Conservation (phyloP, 2,888 invertebrate species). For the Eristalis tenax region DNA sequence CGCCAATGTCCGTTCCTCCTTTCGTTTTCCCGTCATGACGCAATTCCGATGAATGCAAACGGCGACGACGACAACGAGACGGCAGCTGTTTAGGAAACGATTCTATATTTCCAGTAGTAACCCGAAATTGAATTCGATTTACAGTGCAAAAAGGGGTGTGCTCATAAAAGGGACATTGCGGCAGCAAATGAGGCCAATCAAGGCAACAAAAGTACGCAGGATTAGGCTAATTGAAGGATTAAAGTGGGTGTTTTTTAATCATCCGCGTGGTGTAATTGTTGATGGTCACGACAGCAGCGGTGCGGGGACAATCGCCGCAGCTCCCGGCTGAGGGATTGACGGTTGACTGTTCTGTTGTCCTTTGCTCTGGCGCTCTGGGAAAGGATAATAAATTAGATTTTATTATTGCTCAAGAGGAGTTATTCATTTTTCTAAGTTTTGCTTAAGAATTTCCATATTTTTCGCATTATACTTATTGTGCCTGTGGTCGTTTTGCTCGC, state of each 20-base stretch:
- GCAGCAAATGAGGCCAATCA: slow-evolving; percentile 3
- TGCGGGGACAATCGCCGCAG: neutral
- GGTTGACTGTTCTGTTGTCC: neutral
- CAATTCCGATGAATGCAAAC: neutral
- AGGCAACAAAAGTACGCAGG: slow-evolving; percentile 9
- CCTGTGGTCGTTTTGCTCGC: neutral
- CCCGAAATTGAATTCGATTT: slow-evolving; percentile 36
- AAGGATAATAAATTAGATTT: slow-evolving; percentile 34
- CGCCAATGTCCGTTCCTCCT: slow-evolving; percentile 23
- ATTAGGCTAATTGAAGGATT: slow-evolving; percentile 45
- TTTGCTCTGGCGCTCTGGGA: neutral
- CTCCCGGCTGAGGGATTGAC: neutral
- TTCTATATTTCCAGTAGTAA: slow-evolving; percentile 45
- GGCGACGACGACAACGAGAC: too few relatives aligned
- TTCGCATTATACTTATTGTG: neutral
- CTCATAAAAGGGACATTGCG: neutral
- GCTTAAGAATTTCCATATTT: slow-evolving; percentile 31
- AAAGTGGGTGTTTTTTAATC: slow-evolving; percentile 12
- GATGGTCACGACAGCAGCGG: slow-evolving; percentile 2
- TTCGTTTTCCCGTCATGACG: neutral
- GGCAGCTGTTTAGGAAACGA: slow-evolving; percentile 14
- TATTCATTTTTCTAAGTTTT: slow-evolving; percentile 19
- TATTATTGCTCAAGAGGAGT: slow-evolving; percentile 4
- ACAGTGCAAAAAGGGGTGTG: neutral
- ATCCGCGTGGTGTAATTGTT: neutral